Conservation (phyloP, 2,888 invertebrate genomes). For the Orthosia gracilis region DNA sequence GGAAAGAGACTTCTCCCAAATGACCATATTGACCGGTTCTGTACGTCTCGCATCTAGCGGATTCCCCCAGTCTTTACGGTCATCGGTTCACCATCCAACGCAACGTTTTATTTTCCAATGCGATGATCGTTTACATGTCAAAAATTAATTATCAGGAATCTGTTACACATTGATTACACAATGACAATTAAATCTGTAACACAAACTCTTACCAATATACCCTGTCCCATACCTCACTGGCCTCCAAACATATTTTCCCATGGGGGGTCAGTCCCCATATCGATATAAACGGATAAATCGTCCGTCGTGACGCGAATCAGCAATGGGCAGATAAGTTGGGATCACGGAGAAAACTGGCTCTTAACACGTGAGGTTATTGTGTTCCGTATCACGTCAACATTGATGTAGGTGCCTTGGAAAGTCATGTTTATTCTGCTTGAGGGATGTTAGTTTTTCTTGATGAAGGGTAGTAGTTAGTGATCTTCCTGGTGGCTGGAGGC, state of each 20-base stretch:
- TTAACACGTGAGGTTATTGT: conserved; percentile 66
- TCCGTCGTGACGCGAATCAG: conserved; percentile 72
- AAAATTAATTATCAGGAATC: background rate
- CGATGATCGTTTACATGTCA: background rate
- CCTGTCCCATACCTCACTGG: background rate
- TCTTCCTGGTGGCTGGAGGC: too few species aligned
- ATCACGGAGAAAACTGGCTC: conserved; percentile 65
- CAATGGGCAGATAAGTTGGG: conserved; percentile 65
- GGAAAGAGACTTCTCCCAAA: too few species aligned
- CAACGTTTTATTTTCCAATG: too few species aligned
- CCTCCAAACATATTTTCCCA: conserved; percentile 44
- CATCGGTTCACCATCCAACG: too few species aligned
- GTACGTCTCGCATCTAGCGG: too few species aligned
- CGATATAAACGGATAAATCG: conserved; percentile 76
- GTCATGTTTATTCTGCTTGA: conserved; percentile 26
- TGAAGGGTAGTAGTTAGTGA: background rate
- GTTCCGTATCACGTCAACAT: conserved; percentile 47
- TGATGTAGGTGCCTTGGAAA: background rate
- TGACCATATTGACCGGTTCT: too few species aligned
- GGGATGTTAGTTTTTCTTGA: background rate
- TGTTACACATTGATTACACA: conserved; percentile 2
- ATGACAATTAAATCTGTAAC: conserved; percentile 33
- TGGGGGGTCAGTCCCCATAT: conserved; percentile 58
- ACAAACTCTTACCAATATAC: conserved; percentile 8
- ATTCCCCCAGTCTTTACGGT: too few species aligned